Percentiles rank a stretch among this genome's conserved stretches.
phyloP scores from a whole-genome alignment of 2,888 invertebrate genomes.

The Leuctra nigra region DNA sequence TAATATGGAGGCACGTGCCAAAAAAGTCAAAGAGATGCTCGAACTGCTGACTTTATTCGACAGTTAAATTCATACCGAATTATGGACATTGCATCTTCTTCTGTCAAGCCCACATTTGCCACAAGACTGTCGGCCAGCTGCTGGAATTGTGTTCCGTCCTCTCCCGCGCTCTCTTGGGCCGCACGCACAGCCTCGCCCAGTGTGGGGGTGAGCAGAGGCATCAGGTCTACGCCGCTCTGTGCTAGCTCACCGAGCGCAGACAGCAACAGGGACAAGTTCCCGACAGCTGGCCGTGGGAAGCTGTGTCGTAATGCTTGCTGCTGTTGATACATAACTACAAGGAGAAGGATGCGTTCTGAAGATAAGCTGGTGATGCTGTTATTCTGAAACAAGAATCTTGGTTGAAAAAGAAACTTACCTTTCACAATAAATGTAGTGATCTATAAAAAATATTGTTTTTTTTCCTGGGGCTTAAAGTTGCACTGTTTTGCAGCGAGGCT shows the following conservation, averaged over 20 bases:
- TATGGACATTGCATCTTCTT: conserved; percentile 47
- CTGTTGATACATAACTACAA: conserved; percentile 63
- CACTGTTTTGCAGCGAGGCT: too few relatives aligned
- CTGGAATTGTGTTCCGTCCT: conserved; percentile 38
- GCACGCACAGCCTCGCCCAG: neutral
- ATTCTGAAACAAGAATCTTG: too few relatives aligned
- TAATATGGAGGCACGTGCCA: too few relatives aligned
- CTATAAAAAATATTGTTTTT: too few relatives aligned
- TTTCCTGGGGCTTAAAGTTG: too few relatives aligned
- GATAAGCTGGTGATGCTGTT: conserved; percentile 42
- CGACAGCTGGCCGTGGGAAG: conserved; percentile 48
- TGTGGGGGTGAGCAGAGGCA: conserved; percentile 50
- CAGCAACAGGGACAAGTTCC: conserved; percentile 50
- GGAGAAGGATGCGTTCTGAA: conserved; percentile 55
- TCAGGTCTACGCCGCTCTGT: conserved; percentile 48
- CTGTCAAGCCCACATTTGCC: conserved; percentile 51
- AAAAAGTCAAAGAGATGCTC: too few relatives aligned
- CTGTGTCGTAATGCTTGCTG: conserved; percentile 46
- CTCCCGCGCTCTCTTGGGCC: conserved; percentile 32
- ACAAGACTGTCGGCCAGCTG: conserved; percentile 52
- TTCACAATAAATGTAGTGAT: too few relatives aligned
- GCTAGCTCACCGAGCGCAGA: conserved; percentile 49
- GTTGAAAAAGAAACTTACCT: too few relatives aligned
- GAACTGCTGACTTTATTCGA: too few relatives aligned
- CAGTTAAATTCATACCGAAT: conserved; percentile 47